Evolutionary conservation across 1,140 invertebrate genomes (phyloP).

Genomic region (Drosophila athabasca): DNA sequence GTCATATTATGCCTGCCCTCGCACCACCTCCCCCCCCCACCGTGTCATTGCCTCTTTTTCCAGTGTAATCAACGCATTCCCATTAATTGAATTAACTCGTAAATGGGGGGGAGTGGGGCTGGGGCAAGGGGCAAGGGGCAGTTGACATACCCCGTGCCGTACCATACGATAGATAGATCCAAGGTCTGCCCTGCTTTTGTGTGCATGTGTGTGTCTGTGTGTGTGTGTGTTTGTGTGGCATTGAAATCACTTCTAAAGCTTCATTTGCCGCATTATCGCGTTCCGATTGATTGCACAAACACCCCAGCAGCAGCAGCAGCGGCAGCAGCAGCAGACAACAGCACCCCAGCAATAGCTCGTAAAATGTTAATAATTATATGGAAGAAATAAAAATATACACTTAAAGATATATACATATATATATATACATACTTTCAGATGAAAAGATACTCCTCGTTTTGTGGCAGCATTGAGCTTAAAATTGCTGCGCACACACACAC

Average conservation of each 20-base stretch:
- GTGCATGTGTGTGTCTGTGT: neutral
- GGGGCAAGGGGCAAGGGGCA: neutral
- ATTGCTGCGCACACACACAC: conserved; percentile 30
- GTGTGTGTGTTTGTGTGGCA: neutral
- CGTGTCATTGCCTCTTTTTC: neutral
- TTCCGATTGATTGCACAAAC: conserved; percentile 53
- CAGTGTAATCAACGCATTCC: conserved; percentile 24
- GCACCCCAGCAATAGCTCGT: neutral
- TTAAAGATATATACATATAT: conserved; percentile 23
- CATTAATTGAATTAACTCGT: conserved; percentile 48
- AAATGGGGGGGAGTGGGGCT: no score
- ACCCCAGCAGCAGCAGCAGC: neutral
- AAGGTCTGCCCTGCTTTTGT: conserved; percentile 15
- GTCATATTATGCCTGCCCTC: no score
- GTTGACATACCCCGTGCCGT: conserved; percentile 21
- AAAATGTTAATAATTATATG: conserved; percentile 51
- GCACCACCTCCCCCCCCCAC: no score
- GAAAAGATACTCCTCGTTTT: neutral
- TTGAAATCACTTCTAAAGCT: conserved; percentile 46
- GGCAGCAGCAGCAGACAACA: no score
- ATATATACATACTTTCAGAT: conserved; percentile 2
- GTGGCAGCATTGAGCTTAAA: conserved; percentile 40
- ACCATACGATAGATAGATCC: no score
- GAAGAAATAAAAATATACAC: conserved; percentile 22
- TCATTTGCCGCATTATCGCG: conserved; percentile 46